A percentile compares a stretch with the other conserved stretches of the same genome.
Evolutionary conservation across 2,113 vertebrate genomes (phyloP).

Genomic region (Ictidomys tridecemlineatus): DNA sequence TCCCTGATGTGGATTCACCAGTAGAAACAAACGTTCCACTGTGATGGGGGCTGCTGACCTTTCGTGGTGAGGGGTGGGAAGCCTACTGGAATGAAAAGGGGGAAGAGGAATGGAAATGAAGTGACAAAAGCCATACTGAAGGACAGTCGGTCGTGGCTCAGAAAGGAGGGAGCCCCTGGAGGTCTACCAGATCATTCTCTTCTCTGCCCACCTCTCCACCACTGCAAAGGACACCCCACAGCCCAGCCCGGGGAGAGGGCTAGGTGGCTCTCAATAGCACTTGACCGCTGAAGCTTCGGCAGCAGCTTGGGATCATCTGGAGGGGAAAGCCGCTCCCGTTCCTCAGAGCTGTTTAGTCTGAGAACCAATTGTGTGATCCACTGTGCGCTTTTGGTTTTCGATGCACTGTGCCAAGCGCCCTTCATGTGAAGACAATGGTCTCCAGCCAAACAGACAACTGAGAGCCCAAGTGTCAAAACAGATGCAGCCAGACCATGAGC

Average conservation of each 20-base stretch:
- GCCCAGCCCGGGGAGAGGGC: not conserved
- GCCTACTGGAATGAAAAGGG: no score
- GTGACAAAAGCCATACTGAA: not conserved
- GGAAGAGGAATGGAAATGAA: not conserved
- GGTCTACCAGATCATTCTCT: not conserved
- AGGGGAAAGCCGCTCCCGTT: not conserved
- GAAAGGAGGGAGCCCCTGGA: not conserved
- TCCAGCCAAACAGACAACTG: slow-evolving; percentile 29
- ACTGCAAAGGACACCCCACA: not conserved
- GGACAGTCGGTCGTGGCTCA: not conserved
- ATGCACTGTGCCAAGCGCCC: slow-evolving; percentile 5
- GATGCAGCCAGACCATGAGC: not conserved
- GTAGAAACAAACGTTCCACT: no score
- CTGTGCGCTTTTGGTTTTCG: not conserved
- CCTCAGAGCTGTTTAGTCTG: slow-evolving; percentile 15
- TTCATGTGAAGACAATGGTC: slow-evolving; percentile 40
- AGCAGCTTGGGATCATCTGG: not conserved
- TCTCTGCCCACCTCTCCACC: not conserved
- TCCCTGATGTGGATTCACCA: no score
- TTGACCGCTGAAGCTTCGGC: not conserved
- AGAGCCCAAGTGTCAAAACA: slow-evolving; percentile 54
- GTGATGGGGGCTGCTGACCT: no score
- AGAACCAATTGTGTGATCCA: not conserved
- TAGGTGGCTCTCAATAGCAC: not conserved
- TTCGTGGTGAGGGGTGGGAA: not conserved